Conservation (phyloP, 2,113 vertebrate genomes). For the Chaetops frenatus region DNA sequence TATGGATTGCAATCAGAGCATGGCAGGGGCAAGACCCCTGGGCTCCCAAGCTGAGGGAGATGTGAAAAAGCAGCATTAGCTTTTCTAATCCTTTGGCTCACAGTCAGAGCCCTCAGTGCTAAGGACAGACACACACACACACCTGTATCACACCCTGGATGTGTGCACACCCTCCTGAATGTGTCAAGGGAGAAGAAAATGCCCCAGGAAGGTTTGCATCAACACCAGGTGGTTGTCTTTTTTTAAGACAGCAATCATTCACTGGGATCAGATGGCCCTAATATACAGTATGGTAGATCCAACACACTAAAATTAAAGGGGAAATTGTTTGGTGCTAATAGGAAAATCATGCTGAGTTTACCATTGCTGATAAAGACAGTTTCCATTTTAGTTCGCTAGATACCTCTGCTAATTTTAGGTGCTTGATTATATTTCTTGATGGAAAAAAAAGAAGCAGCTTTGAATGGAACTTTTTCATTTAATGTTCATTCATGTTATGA, state of each 20-base stretch:
- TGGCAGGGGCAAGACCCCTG: background rate
- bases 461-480: background rate
- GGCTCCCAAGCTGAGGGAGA: background rate
- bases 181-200: background rate
- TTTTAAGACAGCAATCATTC: background rate
- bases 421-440: background rate
- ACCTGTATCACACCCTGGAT: background rate
- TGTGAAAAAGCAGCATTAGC: background rate
- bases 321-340: background rate
- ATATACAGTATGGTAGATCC: background rate
- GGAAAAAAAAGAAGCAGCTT: background rate
- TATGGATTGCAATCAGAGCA: background rate
- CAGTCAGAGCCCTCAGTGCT: background rate
- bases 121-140: background rate
- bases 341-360: background rate
- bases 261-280: background rate
- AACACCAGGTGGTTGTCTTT: background rate
- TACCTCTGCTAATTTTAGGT: background rate
- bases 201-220: background rate
- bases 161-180: background rate
- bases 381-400: background rate
- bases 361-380: background rate
- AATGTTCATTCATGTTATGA: background rate
- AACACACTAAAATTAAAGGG: background rate
- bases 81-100: background rate